phyloP scores from a whole-genome alignment of 2,113 vertebrate genomes.

The Chamaea fasciata region DNA sequence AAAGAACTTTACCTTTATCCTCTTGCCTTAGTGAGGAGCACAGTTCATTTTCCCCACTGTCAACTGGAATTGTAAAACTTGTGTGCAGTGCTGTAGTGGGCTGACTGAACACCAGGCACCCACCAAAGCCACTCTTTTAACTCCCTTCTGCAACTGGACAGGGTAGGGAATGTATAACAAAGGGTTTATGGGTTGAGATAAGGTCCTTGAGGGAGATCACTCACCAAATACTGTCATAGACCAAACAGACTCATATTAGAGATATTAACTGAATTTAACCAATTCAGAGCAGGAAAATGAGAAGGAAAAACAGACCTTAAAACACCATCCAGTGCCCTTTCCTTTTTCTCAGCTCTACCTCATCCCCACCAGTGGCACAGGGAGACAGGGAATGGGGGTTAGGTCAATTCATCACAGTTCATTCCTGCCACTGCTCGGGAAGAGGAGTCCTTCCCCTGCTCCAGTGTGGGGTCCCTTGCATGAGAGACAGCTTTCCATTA shows the following conservation, averaged over 20 bases:
- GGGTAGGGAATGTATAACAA: background rate
- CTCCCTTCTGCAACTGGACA: background rate
- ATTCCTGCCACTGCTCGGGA: background rate
- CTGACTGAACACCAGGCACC: background rate
- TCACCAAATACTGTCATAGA: background rate
- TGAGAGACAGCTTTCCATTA: background rate
- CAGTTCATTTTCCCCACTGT: fast-evolving
- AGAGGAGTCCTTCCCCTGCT: background rate
- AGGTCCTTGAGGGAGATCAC: background rate
- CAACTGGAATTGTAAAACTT: background rate
- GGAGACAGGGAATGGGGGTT: background rate
- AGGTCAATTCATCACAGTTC: background rate
- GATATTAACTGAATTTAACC: background rate
- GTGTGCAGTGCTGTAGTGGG: background rate
- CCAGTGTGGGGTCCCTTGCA: background rate
- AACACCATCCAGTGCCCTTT: background rate
- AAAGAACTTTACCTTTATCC: background rate
- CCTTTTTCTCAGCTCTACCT: background rate
- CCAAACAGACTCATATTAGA: background rate
- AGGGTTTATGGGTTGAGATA: background rate
- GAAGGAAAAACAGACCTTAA: background rate
- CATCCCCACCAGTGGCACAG: background rate
- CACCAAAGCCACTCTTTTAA: background rate
- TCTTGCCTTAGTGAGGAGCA: background rate
- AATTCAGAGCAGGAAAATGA: background rate